Base-by-base conservation (phyloP, 1,140 invertebrate species). In the Calycopis cecrops region DNA sequence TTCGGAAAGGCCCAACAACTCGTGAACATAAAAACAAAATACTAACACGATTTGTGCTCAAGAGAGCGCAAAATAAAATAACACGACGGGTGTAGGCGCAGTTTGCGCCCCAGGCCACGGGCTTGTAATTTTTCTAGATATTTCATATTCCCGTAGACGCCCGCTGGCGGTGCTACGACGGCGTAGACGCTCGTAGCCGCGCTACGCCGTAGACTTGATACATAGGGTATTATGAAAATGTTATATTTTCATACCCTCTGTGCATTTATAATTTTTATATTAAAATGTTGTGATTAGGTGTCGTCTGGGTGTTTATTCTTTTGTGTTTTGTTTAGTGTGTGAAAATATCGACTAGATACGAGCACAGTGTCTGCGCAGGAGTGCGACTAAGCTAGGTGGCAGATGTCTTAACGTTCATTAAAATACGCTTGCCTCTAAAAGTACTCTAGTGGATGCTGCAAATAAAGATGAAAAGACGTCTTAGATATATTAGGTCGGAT, bases 11-110 rank as follows among this genome's bases (percentile, higher is more conserved):
- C 69, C 65, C 59, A 81, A 79, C 76, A 78, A 73, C 64, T 73
- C 75, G 70, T 76, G 68, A 79, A 79, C 69, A 73, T 73, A 77
- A 76, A 83, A 79, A 76, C 63, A 73, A 71, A 76, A 73, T 77
- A 82, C 68, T 77, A 79, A 85, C 77, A 73, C 73, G 76, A 83
- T 82, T 83, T 78, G 73, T 70, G 79, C 75, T 80, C 71, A 85
- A 85, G 76, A 79, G 79, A 80, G 79, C 79, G 74, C 67, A 80
- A 82, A 83, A 85, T 83, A 80, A 83, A 85, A 85, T 83, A 85
- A 82, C 76, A 73, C 76, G 73, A 69, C 65, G 52, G 52, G 52
- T 53, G 73, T 80, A 79, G 73, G 75, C 79, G 79, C 79, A 72
- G 73, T 69, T 79, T 79, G 63, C 67, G 81, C 79, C 78, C 67